Conservation (phyloP, 2,797 vertebrate genomes). For the Platyrinchus mystaceus region DNA sequence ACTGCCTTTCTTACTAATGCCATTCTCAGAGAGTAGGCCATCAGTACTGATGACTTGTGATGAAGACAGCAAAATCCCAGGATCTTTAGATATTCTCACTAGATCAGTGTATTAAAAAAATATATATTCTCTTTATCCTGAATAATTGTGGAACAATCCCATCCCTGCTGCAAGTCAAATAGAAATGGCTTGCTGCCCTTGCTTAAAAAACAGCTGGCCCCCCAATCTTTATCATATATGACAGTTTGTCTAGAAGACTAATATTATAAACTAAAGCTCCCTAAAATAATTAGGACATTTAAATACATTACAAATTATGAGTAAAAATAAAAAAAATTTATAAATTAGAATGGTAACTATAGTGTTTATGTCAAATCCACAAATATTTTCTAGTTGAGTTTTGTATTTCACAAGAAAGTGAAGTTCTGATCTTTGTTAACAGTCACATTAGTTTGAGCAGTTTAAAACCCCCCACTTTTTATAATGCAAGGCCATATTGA, state of each 20-base stretch:
- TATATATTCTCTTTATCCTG: neutral
- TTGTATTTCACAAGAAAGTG: neutral
- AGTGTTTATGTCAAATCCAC: neutral
- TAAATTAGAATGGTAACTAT: neutral
- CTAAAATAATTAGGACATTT: neutral
- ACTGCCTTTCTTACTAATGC: neutral
- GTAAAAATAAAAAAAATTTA: neutral
- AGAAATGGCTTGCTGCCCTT: neutral
- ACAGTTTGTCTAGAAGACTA: accelerated
- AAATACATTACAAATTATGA: neutral
- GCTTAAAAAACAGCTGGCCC: neutral
- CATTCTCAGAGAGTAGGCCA: neutral
- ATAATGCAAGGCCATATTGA: neutral
- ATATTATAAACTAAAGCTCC: neutral
- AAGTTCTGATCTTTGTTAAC: neutral
- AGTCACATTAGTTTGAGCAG: neutral
- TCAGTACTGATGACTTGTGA: neutral
- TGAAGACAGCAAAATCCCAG: neutral
- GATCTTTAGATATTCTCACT: neutral
- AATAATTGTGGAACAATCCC: neutral
- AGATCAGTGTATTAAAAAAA: neutral
- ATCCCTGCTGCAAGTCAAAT: neutral
- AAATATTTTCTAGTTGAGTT: neutral
- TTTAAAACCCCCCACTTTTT: neutral
- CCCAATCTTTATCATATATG: neutral